phyloP scores from a whole-genome alignment of 2,113 vertebrate genomes.

The Camarhynchus parvulus region DNA sequence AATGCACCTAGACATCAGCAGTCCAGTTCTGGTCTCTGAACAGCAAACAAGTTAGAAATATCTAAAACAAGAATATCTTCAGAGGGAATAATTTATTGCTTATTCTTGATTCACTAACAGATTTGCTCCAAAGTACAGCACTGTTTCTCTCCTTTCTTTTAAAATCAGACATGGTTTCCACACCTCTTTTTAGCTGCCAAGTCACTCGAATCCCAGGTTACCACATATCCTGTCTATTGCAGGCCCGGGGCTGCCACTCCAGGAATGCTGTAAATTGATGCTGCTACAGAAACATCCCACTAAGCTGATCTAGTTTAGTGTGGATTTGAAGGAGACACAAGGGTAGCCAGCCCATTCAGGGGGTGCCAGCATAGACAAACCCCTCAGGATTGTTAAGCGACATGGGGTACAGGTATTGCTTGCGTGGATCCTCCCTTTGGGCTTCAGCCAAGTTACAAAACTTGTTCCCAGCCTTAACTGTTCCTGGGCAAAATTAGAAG shows the following conservation, averaged over 20 bases:
- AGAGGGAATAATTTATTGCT: neutral
- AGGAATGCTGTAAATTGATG: neutral
- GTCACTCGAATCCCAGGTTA: neutral
- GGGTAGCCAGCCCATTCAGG: neutral
- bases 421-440: neutral
- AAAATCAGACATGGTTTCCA: accelerated
- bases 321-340: neutral
- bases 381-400: neutral
- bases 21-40: neutral
- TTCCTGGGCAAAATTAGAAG: neutral
- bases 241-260: neutral
- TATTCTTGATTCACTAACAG: neutral
- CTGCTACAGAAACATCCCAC: neutral
- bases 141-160: neutral
- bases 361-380: neutral
- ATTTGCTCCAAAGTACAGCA: neutral
- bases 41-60: neutral
- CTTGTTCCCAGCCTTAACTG: neutral
- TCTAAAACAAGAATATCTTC: neutral
- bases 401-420: neutral
- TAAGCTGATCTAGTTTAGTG: neutral
- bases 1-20: neutral
- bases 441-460: neutral
- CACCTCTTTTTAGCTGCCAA: neutral
- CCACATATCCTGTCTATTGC: neutral